Base-by-base conservation (phyloP, 2,797 vertebrate genomes). In the Oreonectes daqikongensis region DNA sequence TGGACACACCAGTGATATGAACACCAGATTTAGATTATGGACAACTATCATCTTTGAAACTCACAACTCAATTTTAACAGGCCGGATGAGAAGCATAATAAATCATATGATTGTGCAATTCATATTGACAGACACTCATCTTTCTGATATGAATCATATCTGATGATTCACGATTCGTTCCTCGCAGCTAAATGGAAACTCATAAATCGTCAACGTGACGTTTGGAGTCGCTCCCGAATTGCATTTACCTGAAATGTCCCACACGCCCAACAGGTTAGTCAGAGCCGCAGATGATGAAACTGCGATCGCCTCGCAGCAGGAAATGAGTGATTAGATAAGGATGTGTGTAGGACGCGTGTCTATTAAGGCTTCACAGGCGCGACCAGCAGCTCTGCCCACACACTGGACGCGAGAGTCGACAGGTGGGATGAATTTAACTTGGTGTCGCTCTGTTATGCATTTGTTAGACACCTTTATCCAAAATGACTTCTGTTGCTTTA, bases 141-240 rank as follows among this genome's bases (percentile, higher is more conserved):
- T 68, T n/a, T 30, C 10, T 71, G 30, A 15, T 32, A 50, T 64
- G 59, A 66, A 40, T 72, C 79, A 40, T 24, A 68, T 6, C 55
- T 53, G 35, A 66, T 81, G 69, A 77, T 38, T 76, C 69, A 80
- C 73, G 69, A 77, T 48, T 72, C 63, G 76, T 65, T 38, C 28
- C 20, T 15, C 48, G 1, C 57, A 35, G 22, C 9, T 30, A 17
- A 60, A 32, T 22, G 22, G 28, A 26, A 46, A 65, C n/a, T 6
- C 46, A 38, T 72, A 66, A 76, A 72, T 66, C 40, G 44, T 66
- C 50, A 38, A 8, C 44, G 26, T 7, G 10, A n/a, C 20, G 15
- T 55, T 9, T 50, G 38, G 44, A 55, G 59, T 65, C 26, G 30
- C 42, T 64, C 14, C 30, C n/a, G 8, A 61, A 11, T 40, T 30